These are phyloP conservation scores for Mactromeris polynyma DNA, from an alignment of 2,888 invertebrate species.

Conservation along the genomic window DNA sequence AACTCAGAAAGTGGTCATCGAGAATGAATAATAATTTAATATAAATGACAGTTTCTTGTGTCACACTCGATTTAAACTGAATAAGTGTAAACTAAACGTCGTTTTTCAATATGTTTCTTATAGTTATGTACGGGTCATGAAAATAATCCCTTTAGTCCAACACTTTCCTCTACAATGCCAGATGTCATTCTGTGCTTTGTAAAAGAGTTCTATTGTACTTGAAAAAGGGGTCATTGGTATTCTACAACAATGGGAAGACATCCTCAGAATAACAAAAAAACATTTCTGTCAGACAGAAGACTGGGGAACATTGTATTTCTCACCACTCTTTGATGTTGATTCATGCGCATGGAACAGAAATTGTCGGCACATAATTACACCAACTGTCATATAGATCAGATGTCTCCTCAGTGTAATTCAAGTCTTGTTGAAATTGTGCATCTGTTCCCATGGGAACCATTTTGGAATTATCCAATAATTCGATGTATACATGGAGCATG, in stretches of 20 bases:
- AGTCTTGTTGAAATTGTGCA: background rate
- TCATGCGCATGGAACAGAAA: background rate
- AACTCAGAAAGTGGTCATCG: no score
- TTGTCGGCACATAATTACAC: background rate
- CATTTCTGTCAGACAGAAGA: background rate
- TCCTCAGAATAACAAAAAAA: background rate
- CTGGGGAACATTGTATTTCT: background rate
- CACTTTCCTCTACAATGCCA: background rate
- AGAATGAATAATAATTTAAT: no score
- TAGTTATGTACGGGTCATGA: background rate
- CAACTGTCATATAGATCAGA: conserved; percentile 11
- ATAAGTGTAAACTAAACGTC: no score
- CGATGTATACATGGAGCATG: background rate
- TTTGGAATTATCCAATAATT: background rate
- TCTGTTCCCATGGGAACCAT: conserved; percentile 13
- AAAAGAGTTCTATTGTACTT: background rate
- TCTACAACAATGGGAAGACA: background rate
- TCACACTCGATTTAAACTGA: no score
- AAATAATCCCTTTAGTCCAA: background rate
- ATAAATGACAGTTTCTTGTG: no score
- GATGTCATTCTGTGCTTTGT: background rate
- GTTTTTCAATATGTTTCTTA: no score
- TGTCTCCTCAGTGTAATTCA: background rate
- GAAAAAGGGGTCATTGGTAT: background rate
- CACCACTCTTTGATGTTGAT: background rate